phyloP scores from a whole-genome alignment of 2,113 vertebrate genomes.

The Nothocercus nigrocapillus region DNA sequence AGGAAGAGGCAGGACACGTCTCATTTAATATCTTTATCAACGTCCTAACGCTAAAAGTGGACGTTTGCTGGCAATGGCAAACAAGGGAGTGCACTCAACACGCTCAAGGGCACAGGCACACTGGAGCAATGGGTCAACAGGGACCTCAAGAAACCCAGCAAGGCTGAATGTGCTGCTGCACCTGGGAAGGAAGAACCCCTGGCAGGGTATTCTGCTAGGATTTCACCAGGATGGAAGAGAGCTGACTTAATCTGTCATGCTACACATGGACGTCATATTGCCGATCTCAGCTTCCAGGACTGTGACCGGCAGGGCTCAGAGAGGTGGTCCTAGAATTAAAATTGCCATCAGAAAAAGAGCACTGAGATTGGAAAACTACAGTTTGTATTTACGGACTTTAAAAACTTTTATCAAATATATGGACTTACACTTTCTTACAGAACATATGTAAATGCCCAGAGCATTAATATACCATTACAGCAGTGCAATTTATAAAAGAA shows the following conservation, averaged over 20 bases:
- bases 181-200: background rate
- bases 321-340: background rate
- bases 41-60: background rate
- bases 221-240: background rate
- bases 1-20: background rate
- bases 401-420: background rate
- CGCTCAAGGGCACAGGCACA: background rate
- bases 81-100: background rate
- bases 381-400: background rate
- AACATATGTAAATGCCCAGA: background rate
- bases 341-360: background rate
- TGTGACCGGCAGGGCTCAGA: background rate
- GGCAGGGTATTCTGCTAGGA: background rate
- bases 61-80: background rate
- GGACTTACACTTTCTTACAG: background rate
- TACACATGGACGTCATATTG: background rate
- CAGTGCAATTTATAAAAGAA: background rate
- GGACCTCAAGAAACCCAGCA: background rate
- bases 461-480: background rate
- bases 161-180: background rate
- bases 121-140: background rate
- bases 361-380: background rate
- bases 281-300: background rate
- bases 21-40: background rate
- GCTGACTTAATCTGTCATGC: background rate